These are phyloP conservation scores for Colossoma macropomum DNA, from an alignment of 2,113 vertebrate species.

Conservation along the genomic window DNA sequence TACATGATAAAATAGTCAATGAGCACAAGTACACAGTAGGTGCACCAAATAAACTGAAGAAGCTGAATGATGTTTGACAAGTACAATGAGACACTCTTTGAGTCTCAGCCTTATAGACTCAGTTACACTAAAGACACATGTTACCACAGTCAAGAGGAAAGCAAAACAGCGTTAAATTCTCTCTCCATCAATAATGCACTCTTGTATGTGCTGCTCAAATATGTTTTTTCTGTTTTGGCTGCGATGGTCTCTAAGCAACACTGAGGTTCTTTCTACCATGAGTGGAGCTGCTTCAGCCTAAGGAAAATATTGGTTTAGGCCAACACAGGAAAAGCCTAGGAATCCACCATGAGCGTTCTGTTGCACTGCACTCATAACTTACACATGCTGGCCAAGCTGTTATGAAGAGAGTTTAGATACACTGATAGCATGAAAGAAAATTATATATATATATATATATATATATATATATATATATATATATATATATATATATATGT, in stretches of 20 bases:
- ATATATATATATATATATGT: no score
- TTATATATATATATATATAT: not conserved
- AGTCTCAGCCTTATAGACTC: not conserved
- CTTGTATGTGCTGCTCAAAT: slow-evolving; percentile 30
- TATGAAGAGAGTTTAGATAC: slow-evolving; percentile 33
- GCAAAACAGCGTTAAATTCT: slow-evolving; percentile 35
- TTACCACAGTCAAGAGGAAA: slow-evolving; percentile 18
- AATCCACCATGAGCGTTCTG: slow-evolving; percentile 34
- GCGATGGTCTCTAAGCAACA: slow-evolving; percentile 59
- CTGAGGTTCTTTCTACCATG: slow-evolving; percentile 49
- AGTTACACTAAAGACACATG: not conserved
- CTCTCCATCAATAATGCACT: slow-evolving; percentile 38
- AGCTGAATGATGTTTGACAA: not conserved
- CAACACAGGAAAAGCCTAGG: slow-evolving; percentile 55
- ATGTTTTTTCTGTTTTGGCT: slow-evolving; percentile 40
- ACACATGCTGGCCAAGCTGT: slow-evolving; percentile 15
- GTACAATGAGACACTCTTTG: not conserved
- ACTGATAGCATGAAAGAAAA: slow-evolving; percentile 31
- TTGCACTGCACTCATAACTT: slow-evolving; percentile 47
- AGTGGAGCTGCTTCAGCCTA: slow-evolving; percentile 48
- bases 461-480: no score
- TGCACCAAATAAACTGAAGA: not conserved
- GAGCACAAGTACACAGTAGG: not conserved
- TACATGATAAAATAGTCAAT: not conserved
- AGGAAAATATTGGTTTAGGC: slow-evolving; percentile 67